Evolutionary conservation across 2,888 invertebrate genomes (phyloP), one percentile per base, ranked within the genome.

Genomic region (Platycheirus rosarum): DNA sequence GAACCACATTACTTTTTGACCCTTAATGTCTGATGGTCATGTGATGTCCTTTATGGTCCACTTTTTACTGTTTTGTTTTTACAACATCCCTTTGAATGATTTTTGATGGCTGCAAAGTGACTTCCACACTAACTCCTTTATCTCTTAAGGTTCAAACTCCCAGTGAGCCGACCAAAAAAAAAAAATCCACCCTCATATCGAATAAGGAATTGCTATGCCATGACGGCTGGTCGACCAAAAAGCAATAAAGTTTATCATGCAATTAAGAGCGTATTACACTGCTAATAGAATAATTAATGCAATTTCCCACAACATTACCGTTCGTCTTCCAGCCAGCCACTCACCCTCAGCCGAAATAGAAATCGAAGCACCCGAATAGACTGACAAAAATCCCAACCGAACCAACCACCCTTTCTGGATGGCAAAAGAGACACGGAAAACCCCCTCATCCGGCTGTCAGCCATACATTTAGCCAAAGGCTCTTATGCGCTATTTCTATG

Each of bases 241-340:
- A 88, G 89, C 89, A 90, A 90, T 90, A 89, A 90, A 89, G 87
- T 90, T 90, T 89, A 90, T 90, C 90, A 88, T 89, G 87, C 90
- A 90, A 90, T 90, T 90, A 90, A 89, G 89, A 88, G 87, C 88
- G 90, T 89, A 90, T 90, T 90, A 90, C 88, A 88, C 88, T 88
- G 88, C 90, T 90, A 90, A 90, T 90, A 90, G 90, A 90, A 90
- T 90, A 90, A 90, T 90, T 90, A 90, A 90, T 90, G 90, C 90
- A 90, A 90, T 90, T 90, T 90, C 90, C 90, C 90, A 90, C 90
- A 90, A 90, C 89, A 90, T 89, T 90, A 90, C 85, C 87, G 86
- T 84, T 71, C 85, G 42, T 60, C 60, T 60, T 48, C 51, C 48
- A 55, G 53, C 37, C 37, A 79, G 57, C 48, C 76, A 57, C 77